A percentile compares a stretch with the other conserved stretches of the same genome.
Conservation (phyloP, 2,113 vertebrate species). For the Tringa solitaria region DNA sequence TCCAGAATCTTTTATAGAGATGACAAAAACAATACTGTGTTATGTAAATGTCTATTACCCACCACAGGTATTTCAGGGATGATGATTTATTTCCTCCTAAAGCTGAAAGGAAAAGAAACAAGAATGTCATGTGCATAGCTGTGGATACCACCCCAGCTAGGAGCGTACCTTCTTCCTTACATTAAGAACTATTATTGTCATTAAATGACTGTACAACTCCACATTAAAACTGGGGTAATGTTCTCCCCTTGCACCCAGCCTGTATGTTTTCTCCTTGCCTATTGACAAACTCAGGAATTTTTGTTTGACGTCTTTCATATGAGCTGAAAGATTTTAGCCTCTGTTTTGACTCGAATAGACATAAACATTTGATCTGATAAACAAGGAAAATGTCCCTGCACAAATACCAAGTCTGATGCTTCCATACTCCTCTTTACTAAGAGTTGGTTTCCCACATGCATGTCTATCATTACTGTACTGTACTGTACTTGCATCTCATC, state of each 20-base stretch:
- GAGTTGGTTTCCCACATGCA: not conserved
- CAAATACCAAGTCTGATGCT: not conserved
- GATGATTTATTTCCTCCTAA: not conserved
- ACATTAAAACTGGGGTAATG: not conserved
- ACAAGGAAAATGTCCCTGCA: not conserved
- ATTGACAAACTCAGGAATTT: not conserved
- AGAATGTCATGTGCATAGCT: not conserved
- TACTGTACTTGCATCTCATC: not conserved
- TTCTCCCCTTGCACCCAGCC: not conserved
- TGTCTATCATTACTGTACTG: not conserved
- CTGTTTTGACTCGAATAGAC: not conserved
- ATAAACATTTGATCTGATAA: not conserved
- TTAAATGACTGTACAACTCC: not conserved
- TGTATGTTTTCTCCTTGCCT: not conserved
- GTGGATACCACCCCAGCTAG: not conserved
- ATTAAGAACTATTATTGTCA: accelerated
- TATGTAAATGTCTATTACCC: not conserved
- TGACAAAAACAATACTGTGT: not conserved
- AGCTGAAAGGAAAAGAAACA: not conserved
- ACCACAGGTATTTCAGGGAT: not conserved
- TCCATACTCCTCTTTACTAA: not conserved
- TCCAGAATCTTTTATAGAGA: not conserved
- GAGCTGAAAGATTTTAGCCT: not conserved
- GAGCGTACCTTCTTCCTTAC: not conserved
- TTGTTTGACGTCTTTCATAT: not conserved